Percentiles rank a stretch among this genome's conserved stretches.
Evolutionary conservation across 1,140 invertebrate genomes (phyloP).

Genomic region (Aphaenogaster rudis): DNA sequence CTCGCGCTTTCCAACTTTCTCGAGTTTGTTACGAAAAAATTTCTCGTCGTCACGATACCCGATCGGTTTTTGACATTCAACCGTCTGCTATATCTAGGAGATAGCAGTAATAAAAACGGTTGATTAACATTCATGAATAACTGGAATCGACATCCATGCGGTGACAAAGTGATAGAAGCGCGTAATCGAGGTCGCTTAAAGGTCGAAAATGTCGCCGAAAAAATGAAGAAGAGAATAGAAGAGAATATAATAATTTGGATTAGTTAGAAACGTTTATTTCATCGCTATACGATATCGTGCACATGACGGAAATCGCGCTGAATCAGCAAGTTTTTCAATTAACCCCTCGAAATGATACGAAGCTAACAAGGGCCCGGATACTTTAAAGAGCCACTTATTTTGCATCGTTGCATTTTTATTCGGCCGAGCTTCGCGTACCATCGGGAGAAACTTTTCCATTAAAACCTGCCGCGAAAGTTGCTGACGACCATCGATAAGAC

Average conservation of each 20-base stretch:
- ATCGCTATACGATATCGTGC: not conserved
- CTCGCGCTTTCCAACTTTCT: slow-evolving; percentile 40
- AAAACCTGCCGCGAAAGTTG: slow-evolving; percentile 56
- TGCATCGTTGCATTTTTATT: slow-evolving; percentile 72
- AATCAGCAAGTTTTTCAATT: slow-evolving; percentile 70
- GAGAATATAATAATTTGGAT: not conserved
- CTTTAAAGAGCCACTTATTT: slow-evolving; percentile 68
- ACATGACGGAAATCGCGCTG: not conserved
- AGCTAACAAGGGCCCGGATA: slow-evolving; percentile 18
- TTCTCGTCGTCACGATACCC: slow-evolving; percentile 55
- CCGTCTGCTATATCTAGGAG: not conserved
- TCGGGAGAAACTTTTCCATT: slow-evolving; percentile 69
- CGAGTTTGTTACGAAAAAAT: slow-evolving; percentile 50
- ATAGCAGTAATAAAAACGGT: not conserved
- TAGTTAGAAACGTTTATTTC: not conserved
- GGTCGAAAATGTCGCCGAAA: not conserved
- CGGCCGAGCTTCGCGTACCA: slow-evolving; percentile 25
- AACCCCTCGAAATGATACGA: slow-evolving; percentile 52
- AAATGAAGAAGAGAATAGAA: not conserved
- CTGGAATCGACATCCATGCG: not conserved
- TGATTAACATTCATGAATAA: not conserved
- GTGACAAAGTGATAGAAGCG: not conserved
- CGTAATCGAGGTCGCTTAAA: not conserved
- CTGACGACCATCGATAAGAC: slow-evolving; percentile 69
- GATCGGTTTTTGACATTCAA: slow-evolving; percentile 51